phyloP scores from a whole-genome alignment of 2,888 invertebrate species.

The Acanthosepion pharaonis region DNA sequence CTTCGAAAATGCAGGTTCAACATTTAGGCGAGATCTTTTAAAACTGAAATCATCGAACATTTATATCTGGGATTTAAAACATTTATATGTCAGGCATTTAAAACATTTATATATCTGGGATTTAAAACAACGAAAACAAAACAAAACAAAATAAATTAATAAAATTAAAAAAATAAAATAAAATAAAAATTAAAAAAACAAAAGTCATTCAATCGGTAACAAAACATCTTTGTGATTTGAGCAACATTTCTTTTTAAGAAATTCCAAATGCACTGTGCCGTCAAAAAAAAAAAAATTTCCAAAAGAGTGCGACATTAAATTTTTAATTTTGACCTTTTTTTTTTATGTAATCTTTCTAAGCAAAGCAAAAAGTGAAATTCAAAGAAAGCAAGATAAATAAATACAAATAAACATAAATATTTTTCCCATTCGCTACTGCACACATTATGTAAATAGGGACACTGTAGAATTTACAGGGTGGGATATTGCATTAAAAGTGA shows the following conservation, averaged over 20 bases:
- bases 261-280: not conserved
- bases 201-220: not conserved
- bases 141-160: not conserved
- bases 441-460: not conserved
- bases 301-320: not conserved
- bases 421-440: not conserved
- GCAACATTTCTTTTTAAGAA: too few species aligned
- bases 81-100: too few species aligned
- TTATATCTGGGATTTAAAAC: not conserved
- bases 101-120: too few species aligned
- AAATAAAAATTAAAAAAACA: too few species aligned
- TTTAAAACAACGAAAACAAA: not conserved
- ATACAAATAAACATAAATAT: not conserved
- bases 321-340: not conserved
- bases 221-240: too few species aligned
- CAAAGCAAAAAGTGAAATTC: not conserved
- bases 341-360: not conserved
- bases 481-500: not conserved
- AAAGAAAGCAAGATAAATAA: not conserved
- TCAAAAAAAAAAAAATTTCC: not conserved
- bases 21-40: not conserved
- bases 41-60: not conserved
- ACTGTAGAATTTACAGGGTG: not conserved
- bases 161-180: too few species aligned
- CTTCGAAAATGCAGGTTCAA: too few species aligned